Conservation (phyloP, 2,113 vertebrate genomes). For the Paramisgurnus dabryanus region DNA sequence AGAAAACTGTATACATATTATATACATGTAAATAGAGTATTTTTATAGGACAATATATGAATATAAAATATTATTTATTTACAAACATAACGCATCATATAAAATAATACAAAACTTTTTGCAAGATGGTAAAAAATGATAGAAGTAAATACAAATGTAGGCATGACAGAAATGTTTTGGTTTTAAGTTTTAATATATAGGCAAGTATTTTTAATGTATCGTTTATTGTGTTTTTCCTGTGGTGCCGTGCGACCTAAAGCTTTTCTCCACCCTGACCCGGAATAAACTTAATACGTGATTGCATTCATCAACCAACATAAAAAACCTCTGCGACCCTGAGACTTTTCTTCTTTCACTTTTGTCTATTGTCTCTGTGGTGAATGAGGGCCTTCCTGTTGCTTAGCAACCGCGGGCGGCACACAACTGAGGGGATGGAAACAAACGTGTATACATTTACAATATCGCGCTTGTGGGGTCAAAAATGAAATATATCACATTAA, state of each 20-base stretch:
- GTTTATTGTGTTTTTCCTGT: too few species aligned
- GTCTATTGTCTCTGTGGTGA: constrained; percentile 32
- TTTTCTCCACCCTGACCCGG: neutral
- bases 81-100: too few species aligned
- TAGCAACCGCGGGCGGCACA: constrained; percentile 15
- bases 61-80: too few species aligned
- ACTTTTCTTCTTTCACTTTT: constrained; percentile 9
- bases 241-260: neutral
- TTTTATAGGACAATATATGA: too few species aligned
- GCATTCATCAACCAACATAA: constrained; percentile 6
- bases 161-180: too few species aligned
- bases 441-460: neutral
- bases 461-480: constrained; percentile 11
- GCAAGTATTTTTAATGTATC: too few species aligned
- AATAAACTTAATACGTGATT: neutral
- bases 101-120: neutral
- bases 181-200: too few species aligned
- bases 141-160: too few species aligned
- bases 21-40: too few species aligned
- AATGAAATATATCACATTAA: neutral
- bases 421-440: constrained; percentile 5
- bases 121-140: neutral
- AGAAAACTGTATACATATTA: too few species aligned
- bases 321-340: constrained; percentile 21
- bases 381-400: constrained; percentile 32